These are phyloP conservation scores for Sebastes cheni DNA, from an alignment of 2,797 vertebrate species.

Conservation along the genomic window DNA sequence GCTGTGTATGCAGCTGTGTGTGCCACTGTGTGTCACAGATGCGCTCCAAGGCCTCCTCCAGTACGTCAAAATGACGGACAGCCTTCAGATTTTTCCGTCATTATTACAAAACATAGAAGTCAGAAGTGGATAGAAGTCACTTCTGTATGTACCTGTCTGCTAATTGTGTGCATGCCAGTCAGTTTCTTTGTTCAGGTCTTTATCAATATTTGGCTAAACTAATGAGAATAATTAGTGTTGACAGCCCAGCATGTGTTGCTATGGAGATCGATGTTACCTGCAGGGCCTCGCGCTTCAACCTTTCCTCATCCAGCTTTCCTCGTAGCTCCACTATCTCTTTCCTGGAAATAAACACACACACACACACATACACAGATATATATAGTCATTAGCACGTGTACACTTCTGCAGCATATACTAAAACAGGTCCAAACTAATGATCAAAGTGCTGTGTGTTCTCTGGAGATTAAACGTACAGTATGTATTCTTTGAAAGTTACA, in stretches of 20 bases:
- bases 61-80: too few species aligned
- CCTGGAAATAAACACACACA: constrained; percentile 75
- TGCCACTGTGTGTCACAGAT: fast-evolving
- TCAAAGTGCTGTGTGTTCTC: neutral
- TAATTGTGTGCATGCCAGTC: neutral
- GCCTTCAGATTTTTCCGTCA: too few species aligned
- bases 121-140: neutral
- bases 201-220: constrained; percentile 22
- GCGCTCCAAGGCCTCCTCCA: too few species aligned
- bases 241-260: constrained; percentile 37
- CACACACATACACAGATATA: neutral
- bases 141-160: neutral
- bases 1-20: fast-evolving
- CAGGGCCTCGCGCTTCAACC: constrained; percentile 83
- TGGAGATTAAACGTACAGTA: neutral
- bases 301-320: constrained; percentile 91
- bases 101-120: too few species aligned
- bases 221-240: constrained; percentile 12
- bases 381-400: neutral
- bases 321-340: constrained; percentile 91
- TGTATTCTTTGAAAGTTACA: neutral
- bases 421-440: neutral
- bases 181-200: neutral
- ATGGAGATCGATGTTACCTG: constrained; percentile 84
- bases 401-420: neutral